Evolutionary conservation across 2,797 vertebrate genomes (phyloP).

Genomic region (Sebastes baramenuke): DNA sequence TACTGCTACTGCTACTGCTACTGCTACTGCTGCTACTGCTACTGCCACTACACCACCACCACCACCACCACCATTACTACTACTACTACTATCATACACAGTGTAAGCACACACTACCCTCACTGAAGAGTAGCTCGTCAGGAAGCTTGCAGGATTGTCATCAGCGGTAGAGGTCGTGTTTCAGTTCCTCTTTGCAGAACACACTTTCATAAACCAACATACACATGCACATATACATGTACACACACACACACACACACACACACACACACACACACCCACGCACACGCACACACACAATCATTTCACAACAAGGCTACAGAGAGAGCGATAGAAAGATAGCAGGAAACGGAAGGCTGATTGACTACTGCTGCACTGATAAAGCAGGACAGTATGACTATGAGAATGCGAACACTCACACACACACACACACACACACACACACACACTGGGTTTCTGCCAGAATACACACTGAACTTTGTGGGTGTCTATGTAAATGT

Average conservation of each 20-base stretch:
- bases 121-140: neutral
- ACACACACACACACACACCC: neutral
- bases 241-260: slow-evolving; percentile 13
- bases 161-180: slow-evolving; percentile 19
- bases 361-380: slow-evolving; percentile 51
- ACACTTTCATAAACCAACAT: neutral
- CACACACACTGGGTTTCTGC: neutral
- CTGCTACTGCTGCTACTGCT: accelerated
- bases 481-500: neutral
- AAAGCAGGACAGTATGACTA: slow-evolving; percentile 13
- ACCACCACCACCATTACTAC: neutral
- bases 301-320: neutral
- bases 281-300: slow-evolving; percentile 8
- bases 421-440: neutral
- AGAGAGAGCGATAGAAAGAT: neutral
- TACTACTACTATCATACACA: neutral
- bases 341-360: slow-evolving; percentile 46
- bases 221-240: neutral
- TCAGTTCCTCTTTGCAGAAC: slow-evolving; percentile 59
- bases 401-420: neutral
- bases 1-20: accelerated
- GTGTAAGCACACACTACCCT: neutral
- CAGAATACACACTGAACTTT: slow-evolving; percentile 6
- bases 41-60: accelerated
- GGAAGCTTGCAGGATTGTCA: slow-evolving; percentile 25